Base-by-base conservation (phyloP, 2,797 vertebrate species). In the Tapirus indicus region DNA sequence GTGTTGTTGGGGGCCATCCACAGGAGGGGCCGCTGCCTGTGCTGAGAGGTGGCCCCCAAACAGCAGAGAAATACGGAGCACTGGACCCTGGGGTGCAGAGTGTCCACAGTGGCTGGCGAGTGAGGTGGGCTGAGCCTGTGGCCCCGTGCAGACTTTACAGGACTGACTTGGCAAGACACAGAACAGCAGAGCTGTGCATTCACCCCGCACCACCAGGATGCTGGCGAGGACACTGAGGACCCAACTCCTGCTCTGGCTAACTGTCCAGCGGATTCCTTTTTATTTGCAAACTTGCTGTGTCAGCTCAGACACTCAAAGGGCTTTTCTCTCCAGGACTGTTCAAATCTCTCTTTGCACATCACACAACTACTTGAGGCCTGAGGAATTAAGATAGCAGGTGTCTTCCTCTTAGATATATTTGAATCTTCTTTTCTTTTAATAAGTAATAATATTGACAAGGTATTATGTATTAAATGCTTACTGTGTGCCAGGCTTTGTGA, bases 51-150 rank as follows among this genome's bases (percentile, higher is more conserved):
- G 2, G 54, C 21, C 52, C 21, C 21, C 35, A 20, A 23, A 20
- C 21, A 29, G 9, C 8, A 5, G 23, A 20, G 41, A n/a, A 16
- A 2, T 47, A 1, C n/a, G 2, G 27, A 29, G 75, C n/a, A 0
- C 38, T 6, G 7, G 14, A n/a, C 29, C 29, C 11, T 2, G 1
- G 10, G 9, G 4, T 54, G 25, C 18, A 11, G 17, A 17, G 17
- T 7, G 38, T 58, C 54, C 14, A 18, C 38, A 16, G 16, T 23
- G 2, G 35, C 72, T 7, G 41, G 14, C 2, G n/a, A 16, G 69
- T 11, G 52, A 25, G 27, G 0, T 7, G 0, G 32, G 29, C 58
- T 25, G 21, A 58, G 44, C 18, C 72, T 12, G 4, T 29, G 16
- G 16, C 41, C 68, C 66, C 58, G 38, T 38, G 38, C 38, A 38